These are phyloP conservation scores for Epinotia ramella DNA, from an alignment of 2,888 invertebrate species.

Conservation along the genomic window DNA sequence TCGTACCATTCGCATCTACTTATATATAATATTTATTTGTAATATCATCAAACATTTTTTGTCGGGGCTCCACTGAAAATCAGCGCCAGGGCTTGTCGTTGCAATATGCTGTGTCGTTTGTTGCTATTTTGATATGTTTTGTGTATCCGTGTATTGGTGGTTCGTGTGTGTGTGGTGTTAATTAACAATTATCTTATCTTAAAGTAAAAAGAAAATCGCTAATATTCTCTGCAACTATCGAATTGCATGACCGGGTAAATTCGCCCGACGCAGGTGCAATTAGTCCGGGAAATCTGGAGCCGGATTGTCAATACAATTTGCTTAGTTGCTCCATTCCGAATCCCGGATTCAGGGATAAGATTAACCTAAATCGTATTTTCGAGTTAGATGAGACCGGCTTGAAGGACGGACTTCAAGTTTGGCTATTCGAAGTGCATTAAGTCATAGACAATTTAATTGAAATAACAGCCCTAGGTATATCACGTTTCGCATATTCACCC, in stretches of 20 bases:
- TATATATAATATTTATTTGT: no score
- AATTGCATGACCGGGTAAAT: not conserved
- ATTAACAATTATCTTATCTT: no score
- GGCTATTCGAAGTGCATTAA: not conserved
- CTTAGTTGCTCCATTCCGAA: constrained; percentile 2
- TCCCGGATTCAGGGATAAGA: not conserved
- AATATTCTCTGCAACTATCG: not conserved
- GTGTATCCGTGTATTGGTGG: no score
- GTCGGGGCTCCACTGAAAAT: no score
- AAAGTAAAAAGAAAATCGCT: no score
- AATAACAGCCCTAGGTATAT: not conserved
- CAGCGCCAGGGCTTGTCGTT: no score
- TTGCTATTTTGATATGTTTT: no score
- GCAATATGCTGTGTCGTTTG: no score
- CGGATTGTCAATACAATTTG: constrained; percentile 8
- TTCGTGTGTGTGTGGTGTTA: no score
- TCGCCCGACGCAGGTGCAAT: not conserved
- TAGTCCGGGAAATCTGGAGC: not conserved
- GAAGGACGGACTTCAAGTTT: not conserved
- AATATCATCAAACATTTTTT: no score
- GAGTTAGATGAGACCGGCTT: not conserved
- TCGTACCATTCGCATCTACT: no score
- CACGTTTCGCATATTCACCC: no score
- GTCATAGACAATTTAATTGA: not conserved
- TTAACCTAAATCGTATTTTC: constrained; percentile 18